Evolutionary conservation across 2,797 vertebrate genomes (phyloP).

Genomic region (Acanthornis magna): DNA sequence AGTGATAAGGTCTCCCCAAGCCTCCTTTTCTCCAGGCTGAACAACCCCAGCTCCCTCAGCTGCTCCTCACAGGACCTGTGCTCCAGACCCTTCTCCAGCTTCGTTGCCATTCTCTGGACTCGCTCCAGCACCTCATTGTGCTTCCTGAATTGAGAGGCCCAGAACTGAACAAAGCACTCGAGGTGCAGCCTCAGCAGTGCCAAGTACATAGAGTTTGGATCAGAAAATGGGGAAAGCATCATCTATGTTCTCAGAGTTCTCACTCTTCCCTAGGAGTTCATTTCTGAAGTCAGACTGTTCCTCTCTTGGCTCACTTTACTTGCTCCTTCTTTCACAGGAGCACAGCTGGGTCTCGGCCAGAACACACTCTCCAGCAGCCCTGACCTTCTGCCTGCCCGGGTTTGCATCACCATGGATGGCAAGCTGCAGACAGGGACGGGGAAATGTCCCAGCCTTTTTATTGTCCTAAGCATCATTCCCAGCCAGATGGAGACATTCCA

Average conservation of each 20-base stretch:
- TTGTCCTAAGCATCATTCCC: neutral
- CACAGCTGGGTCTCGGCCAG: neutral
- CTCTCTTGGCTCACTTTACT: neutral
- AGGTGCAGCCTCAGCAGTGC: neutral
- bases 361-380: neutral
- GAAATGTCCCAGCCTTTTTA: neutral
- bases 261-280: neutral
- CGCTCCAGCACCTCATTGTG: neutral
- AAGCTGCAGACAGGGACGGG: neutral
- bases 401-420: fast-evolving
- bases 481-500: neutral
- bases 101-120: neutral
- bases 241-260: fast-evolving
- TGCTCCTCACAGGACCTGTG: neutral
- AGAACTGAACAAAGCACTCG: fast-evolving
- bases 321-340: neutral
- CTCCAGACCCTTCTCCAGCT: neutral
- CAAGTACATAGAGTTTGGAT: neutral
- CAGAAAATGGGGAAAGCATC: neutral
- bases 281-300: neutral
- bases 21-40: no score
- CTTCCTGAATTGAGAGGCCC: neutral
- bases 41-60: neutral
- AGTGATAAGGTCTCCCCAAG: fast-evolving
- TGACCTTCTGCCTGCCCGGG: neutral